Conservation (phyloP, 2,113 vertebrate species). For the Pogona vitticeps region DNA sequence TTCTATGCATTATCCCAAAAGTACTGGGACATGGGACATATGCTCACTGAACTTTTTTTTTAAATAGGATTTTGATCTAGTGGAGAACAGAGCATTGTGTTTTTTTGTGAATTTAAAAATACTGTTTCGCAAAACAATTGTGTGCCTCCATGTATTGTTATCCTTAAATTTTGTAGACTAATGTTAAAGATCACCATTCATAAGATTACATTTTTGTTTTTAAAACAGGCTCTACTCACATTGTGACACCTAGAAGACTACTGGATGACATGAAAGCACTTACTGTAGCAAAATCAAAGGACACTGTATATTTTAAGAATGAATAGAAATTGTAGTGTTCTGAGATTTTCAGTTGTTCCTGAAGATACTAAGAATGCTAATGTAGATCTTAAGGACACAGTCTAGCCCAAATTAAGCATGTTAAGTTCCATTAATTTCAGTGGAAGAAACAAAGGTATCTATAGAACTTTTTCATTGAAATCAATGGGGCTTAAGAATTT, state of each 20-base stretch:
- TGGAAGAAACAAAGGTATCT: neutral
- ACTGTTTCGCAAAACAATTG: too few species aligned
- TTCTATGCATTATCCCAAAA: too few species aligned
- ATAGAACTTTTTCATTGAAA: neutral
- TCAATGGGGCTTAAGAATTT: neutral
- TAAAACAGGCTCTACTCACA: constrained; percentile 90
- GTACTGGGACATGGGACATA: too few species aligned
- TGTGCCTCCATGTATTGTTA: neutral
- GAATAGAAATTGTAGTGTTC: constrained; percentile 70
- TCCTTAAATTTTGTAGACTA: neutral
- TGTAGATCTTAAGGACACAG: constrained; percentile 39
- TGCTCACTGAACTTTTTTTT: too few species aligned
- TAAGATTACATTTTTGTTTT: constrained; percentile 26
- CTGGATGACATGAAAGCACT: constrained; percentile 92
- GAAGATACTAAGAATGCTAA: constrained; percentile 49
- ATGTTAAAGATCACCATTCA: neutral
- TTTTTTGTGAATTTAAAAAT: neutral
- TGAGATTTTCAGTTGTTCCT: constrained; percentile 28
- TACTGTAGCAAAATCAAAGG: constrained; percentile 80
- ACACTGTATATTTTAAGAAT: constrained; percentile 80
- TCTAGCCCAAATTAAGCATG: neutral
- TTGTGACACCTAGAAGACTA: constrained; percentile 88
- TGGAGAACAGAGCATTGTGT: too few species aligned
- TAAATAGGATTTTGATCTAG: too few species aligned
- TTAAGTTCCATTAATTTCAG: neutral